A percentile compares a stretch with the other conserved stretches of the same genome.
Conservation (phyloP, 2,113 vertebrate genomes). For the Tyto alba region DNA sequence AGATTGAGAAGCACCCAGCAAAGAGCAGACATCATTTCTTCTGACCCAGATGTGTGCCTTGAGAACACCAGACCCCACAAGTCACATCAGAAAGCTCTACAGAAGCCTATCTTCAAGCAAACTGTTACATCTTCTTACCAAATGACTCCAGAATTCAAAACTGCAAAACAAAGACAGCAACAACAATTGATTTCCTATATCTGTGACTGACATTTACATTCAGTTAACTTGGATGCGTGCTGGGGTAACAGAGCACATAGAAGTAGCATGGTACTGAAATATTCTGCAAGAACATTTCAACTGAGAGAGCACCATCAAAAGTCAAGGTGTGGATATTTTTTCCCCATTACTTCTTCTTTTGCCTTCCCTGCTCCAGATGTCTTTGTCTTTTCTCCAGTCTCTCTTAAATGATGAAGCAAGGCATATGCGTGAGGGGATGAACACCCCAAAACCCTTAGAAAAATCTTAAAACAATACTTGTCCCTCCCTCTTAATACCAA, state of each 20-base stretch:
- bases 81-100: background rate
- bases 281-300: background rate
- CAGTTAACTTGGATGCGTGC: background rate
- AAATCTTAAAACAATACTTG: background rate
- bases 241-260: background rate
- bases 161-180: background rate
- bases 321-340: background rate
- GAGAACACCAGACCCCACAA: background rate
- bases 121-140: background rate
- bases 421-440: background rate
- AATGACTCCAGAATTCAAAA: background rate
- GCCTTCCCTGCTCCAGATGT: background rate
- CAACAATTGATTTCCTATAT: background rate
- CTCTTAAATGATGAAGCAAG: background rate
- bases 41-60: background rate
- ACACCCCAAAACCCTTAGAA: background rate
- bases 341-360: background rate
- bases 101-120: background rate
- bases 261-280: background rate
- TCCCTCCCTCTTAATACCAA: background rate
- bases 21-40: background rate
- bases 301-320: background rate
- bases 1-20: background rate
- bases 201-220: background rate
- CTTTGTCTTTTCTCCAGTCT: background rate